A percentile compares a stretch with the other conserved stretches of the same genome.
Conservation (phyloP, 1,140 invertebrate species). For the Cydia strobilella region DNA sequence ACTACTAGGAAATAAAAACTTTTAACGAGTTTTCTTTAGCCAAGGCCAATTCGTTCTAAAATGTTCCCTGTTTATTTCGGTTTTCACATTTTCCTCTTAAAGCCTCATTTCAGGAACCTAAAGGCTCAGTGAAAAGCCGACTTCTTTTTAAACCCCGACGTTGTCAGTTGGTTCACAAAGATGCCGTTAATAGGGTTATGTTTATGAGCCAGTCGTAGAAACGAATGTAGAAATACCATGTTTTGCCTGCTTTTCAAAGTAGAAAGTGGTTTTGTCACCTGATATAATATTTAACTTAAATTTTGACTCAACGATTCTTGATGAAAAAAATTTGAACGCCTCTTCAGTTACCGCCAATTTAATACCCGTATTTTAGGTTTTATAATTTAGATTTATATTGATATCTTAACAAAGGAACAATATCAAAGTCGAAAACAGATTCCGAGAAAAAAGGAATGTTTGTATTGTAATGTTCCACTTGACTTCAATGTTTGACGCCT, state of each 20-base stretch:
- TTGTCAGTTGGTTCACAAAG: conserved; percentile 12
- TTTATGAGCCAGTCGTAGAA: conserved; percentile 20
- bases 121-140: neutral
- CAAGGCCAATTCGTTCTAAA: neutral
- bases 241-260: conserved; percentile 56
- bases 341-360: too few species aligned
- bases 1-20: neutral
- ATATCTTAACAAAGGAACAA: neutral
- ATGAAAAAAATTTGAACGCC: neutral
- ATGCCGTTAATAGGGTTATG: conserved; percentile 25
- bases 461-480: neutral
- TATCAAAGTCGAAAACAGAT: neutral
- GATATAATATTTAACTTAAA: conserved; percentile 33
- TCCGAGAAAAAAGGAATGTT: neutral
- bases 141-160: neutral
- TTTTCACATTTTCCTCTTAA: neutral
- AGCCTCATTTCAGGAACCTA: neutral
- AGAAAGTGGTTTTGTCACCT: conserved; percentile 54
- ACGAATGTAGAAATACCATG: too few species aligned
- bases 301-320: neutral
- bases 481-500: conserved; percentile 22
- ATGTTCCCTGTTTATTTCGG: neutral
- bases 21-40: neutral
- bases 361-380: too few species aligned
- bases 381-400: too few species aligned